Evolutionary conservation across 2,888 invertebrate species (phyloP), one percentile per base, ranked within the genome.

Genomic region (Melipona beecheii): DNA sequence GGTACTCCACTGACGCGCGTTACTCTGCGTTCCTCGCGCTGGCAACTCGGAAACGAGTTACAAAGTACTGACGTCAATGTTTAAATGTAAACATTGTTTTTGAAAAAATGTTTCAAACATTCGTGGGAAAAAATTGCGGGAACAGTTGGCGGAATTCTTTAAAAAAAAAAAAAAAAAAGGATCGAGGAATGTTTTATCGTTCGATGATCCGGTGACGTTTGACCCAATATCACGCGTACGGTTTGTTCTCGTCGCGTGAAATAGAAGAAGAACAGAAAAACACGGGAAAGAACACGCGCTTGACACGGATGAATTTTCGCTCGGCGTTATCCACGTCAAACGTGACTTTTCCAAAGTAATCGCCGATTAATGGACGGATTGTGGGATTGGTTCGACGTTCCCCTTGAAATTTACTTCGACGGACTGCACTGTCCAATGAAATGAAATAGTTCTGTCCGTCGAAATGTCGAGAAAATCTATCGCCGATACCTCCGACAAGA

Each of bases 291-390:
- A 27, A 60, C 24, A 17, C 27, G 24, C 9, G 27, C 9, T 60
- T 19, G 27, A 27, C 27, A 60, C 19, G 60, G 9, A 17, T 19
- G 3, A 27, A 2, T 19, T 27, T 60, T 60, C 60, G 4, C 27
- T 36, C 36, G 36, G 9, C 4, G 19, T 4, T 27, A 60, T 60
- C 17, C 27, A 9, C 27, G 19, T 27, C 17, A 27, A 60, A 9
- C 6, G 27, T 9, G 27, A 19, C 24, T 9, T 60, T 60, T 27
- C 36, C 2, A 60, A 27, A 27, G 24, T 60, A 17, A 60, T 60
- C 27, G 60, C 27, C 58, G 24, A 58, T 58, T 71, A 58, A 71
- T 13, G 36, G 36, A 70, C 70, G 17, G 56, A 70, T 70, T 43
- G 24, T 70, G 36, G 36, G 31, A 70, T 17, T 36, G n/a, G 17